Evolutionary conservation across 2,888 invertebrate species (phyloP).

Genomic region (Rotaria sp.): DNA sequence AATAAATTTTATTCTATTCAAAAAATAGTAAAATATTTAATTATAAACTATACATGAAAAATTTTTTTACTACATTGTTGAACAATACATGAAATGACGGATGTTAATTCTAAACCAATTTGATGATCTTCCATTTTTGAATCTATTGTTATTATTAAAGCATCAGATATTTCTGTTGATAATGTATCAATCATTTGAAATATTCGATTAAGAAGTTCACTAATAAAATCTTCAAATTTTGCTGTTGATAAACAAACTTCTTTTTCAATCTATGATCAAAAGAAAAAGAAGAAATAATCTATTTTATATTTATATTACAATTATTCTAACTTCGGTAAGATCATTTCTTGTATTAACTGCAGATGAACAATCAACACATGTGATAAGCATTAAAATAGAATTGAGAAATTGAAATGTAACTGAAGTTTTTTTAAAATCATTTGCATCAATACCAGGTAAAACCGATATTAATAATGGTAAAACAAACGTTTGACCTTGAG

Average conservation of each 20-base stretch:
- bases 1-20: not conserved
- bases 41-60: not conserved
- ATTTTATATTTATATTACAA: not conserved
- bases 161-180: slow-evolving; percentile 31
- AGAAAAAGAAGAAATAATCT: no score
- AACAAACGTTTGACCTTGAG: slow-evolving; percentile 70
- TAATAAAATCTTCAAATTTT: slow-evolving; percentile 77
- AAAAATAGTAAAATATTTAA: not conserved
- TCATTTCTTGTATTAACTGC: slow-evolving; percentile 65
- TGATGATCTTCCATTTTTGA: not conserved
- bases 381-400: slow-evolving; percentile 64
- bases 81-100: not conserved
- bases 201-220: slow-evolving; percentile 62
- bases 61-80: not conserved
- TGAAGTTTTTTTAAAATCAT: slow-evolving; percentile 65
- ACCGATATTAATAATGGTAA: slow-evolving; percentile 72
- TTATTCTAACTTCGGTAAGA: slow-evolving; percentile 62
- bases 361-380: slow-evolving; percentile 74
- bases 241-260: slow-evolving; percentile 71
- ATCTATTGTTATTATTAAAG: not conserved
- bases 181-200: slow-evolving; percentile 34
- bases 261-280: slow-evolving; percentile 59
- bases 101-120: not conserved
- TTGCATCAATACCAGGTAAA: slow-evolving; percentile 80
- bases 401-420: not conserved